Base-by-base conservation (phyloP, 1,140 invertebrate genomes). In the Telenomus remus region DNA sequence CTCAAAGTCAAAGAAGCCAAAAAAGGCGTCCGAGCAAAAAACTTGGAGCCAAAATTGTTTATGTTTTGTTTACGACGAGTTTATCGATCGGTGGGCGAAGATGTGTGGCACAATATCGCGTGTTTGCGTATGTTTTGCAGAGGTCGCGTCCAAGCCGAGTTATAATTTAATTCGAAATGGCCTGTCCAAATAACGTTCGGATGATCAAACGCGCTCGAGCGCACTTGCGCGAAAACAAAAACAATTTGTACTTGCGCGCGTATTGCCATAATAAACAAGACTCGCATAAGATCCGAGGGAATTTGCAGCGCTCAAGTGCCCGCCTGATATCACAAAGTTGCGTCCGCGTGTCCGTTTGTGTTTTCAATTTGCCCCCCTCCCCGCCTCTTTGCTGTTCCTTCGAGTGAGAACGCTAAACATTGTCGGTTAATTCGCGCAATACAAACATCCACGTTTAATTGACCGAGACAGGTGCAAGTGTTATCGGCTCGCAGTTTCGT, bases 331-430 rank as follows among this genome's bases (percentile, higher is more conserved):
- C 19, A 43, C 65, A 12, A 60, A 69, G 65, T 69, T 69, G 34
- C 9, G 37, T 10, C 55, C 19, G 33, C 27, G 35, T 50, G 47
- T 57, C 53, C 59, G 59, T 71, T 72, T 64, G 69, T 72, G 54
- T 72, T 64, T 72, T 59, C 69, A 61, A 63, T 72, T 72, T 59
- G 19, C 19, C 54, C 48, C n/a, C n/a, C n/a, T n/a, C n/a, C n/a
- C n/a, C n/a, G n/a, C n/a, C n/a, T n/a, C n/a, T n/a, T n/a, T n/a
- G n/a, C n/a, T n/a, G 33, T 72, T 72, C 69, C 69, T 72, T 72
- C 69, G 57, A 72, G 69, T 64, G 69, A 53, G 34, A 63, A 71
- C 42, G 43, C 49, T 12, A 71, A 71, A 71, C 68, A 71, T 63
- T 63, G 56, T 16, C 47, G 16, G 14, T 15, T 6, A 10, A 11